Conservation (phyloP, 2,113 vertebrate species). For the Stegastes partitus region DNA sequence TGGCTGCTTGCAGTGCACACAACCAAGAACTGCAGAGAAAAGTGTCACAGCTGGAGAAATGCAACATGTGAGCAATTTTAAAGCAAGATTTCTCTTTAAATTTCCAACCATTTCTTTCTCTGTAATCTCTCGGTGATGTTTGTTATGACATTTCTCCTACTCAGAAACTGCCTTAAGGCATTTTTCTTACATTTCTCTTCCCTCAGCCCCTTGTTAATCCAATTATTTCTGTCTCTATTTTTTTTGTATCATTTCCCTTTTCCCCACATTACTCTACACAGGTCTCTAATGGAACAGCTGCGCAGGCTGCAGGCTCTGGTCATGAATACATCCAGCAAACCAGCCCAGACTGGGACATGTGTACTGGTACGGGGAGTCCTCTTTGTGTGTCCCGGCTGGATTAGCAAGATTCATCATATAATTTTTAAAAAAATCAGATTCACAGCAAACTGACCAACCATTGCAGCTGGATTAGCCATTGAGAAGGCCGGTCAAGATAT, state of each 20-base stretch:
- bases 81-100: slow-evolving; percentile 12
- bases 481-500: slow-evolving; percentile 11
- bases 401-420: not conserved
- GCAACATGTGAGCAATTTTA: slow-evolving; percentile 90
- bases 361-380: slow-evolving; percentile 82
- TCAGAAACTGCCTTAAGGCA: not conserved
- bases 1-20: slow-evolving; percentile 91
- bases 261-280: slow-evolving; percentile 59
- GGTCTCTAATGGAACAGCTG: slow-evolving; percentile 93
- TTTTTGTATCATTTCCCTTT: not conserved
- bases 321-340: slow-evolving; percentile 90
- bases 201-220: slow-evolving; percentile 11
- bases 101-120: slow-evolving; percentile 1
- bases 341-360: slow-evolving; percentile 92
- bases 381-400: too few relatives aligned
- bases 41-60: slow-evolving; percentile 95
- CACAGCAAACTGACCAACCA: not conserved
- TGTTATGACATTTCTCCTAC: slow-evolving; percentile 14
- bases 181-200: not conserved
- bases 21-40: slow-evolving; percentile 97
- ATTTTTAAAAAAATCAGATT: not conserved
- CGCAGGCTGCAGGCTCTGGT: slow-evolving; percentile 91
- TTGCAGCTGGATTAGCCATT: not conserved
- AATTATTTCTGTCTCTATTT: not conserved
- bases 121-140: not conserved